Evolutionary conservation across 2,888 invertebrate genomes (phyloP).

Genomic region (Sepiola atlantica): DNA sequence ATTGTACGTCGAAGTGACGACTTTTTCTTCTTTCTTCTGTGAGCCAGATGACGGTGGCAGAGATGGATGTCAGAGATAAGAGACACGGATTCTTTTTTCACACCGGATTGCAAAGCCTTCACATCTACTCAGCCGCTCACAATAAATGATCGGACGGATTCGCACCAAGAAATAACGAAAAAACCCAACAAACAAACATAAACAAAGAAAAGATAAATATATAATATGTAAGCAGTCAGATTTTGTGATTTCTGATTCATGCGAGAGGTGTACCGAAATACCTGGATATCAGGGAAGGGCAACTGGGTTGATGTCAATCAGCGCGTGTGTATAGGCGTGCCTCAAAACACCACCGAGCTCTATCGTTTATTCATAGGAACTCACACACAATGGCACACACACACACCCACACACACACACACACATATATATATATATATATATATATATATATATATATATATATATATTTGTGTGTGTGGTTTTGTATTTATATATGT

Average conservation of each 20-base stretch:
- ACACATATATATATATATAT: no score
- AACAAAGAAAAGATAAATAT: not conserved
- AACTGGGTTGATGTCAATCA: not conserved
- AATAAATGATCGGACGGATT: not conserved
- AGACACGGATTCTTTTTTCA: not conserved
- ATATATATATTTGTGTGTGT: not conserved
- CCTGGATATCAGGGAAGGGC: not conserved
- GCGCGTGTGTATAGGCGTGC: not conserved
- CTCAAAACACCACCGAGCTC: not conserved
- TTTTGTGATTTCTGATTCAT: not conserved
- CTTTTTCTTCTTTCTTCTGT: not conserved
- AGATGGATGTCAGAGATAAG: not conserved
- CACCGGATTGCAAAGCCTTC: not conserved
- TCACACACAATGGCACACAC: no score
- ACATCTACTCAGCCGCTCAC: conserved; percentile 15
- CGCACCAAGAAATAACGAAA: not conserved
- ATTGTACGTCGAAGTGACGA: not conserved
- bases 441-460: not conserved
- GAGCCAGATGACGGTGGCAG: not conserved
- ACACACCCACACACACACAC: no score
- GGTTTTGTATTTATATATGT: not conserved
- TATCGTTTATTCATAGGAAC: not conserved
- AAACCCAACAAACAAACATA: not conserved
- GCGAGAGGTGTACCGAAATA: not conserved
- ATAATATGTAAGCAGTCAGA: not conserved